phyloP scores from a whole-genome alignment of 2,113 vertebrate species.

The Ctenodactylus gundi region DNA sequence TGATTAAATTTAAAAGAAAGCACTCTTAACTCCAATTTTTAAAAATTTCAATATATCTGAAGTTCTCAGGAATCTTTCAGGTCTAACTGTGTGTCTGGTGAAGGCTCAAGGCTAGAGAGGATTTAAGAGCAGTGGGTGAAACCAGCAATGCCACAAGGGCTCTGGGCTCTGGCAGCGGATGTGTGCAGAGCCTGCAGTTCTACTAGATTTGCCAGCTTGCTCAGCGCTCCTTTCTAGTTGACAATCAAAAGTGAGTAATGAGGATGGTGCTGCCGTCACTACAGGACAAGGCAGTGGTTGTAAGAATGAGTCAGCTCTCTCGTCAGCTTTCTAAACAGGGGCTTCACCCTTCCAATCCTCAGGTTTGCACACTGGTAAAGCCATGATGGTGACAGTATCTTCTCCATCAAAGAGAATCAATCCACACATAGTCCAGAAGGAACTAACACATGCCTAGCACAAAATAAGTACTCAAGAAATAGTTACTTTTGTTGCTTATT shows the following conservation, averaged over 20 bases:
- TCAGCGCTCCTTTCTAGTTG: background rate
- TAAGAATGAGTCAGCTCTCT: background rate
- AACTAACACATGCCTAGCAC: too few species aligned
- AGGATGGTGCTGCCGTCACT: background rate
- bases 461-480: background rate
- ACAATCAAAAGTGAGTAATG: background rate
- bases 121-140: background rate
- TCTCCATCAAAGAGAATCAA: background rate
- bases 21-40: background rate
- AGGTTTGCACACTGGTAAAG: background rate
- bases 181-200: background rate
- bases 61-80: background rate
- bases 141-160: background rate
- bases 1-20: background rate
- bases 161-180: background rate
- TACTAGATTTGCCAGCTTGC: background rate
- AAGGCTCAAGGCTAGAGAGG: background rate
- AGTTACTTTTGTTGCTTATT: background rate
- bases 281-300: too few species aligned
- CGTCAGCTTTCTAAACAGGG: background rate
- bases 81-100: background rate
- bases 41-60: background rate
- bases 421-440: background rate
- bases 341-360: background rate
- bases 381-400: fast-evolving